Evolutionary conservation across 2,113 vertebrate species (phyloP).

Genomic region (Nothocercus julius): DNA sequence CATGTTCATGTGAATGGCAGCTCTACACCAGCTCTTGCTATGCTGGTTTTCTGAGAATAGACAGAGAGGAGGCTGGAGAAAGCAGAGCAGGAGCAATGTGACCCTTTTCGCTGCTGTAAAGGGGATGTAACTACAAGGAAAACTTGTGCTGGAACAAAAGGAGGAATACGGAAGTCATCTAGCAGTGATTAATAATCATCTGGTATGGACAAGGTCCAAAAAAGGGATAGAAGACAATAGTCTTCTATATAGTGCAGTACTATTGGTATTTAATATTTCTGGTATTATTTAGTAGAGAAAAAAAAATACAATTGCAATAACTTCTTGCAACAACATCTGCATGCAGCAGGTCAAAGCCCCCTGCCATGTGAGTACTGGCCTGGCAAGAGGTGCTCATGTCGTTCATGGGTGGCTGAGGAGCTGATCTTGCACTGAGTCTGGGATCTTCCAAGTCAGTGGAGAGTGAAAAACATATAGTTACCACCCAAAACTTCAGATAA

Average conservation of each 20-base stretch:
- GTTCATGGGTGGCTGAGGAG: not conserved
- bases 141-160: not conserved
- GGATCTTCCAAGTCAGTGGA: not conserved
- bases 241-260: not conserved
- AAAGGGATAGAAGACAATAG: rapidly evolving
- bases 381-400: not conserved
- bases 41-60: no score
- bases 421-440: not conserved
- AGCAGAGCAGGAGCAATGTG: not conserved
- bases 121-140: not conserved
- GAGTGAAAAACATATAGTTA: not conserved
- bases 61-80: not conserved
- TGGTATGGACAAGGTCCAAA: not conserved
- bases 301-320: not conserved
- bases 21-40: no score
- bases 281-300: not conserved
- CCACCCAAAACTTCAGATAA: not conserved
- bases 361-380: not conserved
- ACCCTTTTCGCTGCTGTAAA: not conserved
- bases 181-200: not conserved
- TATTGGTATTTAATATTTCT: not conserved
- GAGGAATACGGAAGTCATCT: not conserved
- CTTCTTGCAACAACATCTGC: not conserved
- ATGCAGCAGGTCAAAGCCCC: not conserved
- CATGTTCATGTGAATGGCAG: no score